Evolutionary conservation across 2,797 vertebrate genomes (phyloP), one percentile per base, ranked within the genome.

Genomic region (Anisognathus igniventris): DNA sequence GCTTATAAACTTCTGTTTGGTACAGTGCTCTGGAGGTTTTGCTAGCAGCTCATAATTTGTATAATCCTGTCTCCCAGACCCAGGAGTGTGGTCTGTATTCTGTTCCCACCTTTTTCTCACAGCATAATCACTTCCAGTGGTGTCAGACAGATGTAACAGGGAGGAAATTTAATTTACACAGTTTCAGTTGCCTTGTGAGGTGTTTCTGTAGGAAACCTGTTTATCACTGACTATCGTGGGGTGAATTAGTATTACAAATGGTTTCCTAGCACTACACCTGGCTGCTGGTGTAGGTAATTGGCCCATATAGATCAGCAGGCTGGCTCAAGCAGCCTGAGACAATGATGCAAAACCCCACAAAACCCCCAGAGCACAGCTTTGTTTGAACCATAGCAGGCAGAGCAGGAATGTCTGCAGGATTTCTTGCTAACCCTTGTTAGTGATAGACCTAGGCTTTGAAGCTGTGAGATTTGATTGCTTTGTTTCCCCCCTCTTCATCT

Each of bases 21-120:
- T 53, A 39, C 40, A 48, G 77, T 60, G 64, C 72, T 91, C 92
- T 82, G 53, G 84, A 91, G 93, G 47, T 73, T 70, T 70, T 74
- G 22, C 71, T 78, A 42, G 86, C 31, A 88, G 57, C 53, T 92
- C 56, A 31, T 79, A 60, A 92, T 67, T 85, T 44, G 67, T 64
- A 3, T 71, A 93, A 79, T 93, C 61, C 53, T 71, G 4, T 87
- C 74, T 91, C 19, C 48, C 53, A 53, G 67, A 14, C 51, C 71
- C 71, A 57, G 74, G 45, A 75, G 27, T 5, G 12, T 33, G 60
- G 33, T 16, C 24, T 88, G 1, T 47, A 28, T 51, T 75, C 62
- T 51, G 48, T 75, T 92, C 70, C 48, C 33, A 56, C 51, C 17
- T 45, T 80, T 51, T 72, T 6, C 60, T 80, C 27, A 39, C 53